Conservation (phyloP, 2,113 vertebrate genomes). For the Sphyrna mokarran region DNA sequence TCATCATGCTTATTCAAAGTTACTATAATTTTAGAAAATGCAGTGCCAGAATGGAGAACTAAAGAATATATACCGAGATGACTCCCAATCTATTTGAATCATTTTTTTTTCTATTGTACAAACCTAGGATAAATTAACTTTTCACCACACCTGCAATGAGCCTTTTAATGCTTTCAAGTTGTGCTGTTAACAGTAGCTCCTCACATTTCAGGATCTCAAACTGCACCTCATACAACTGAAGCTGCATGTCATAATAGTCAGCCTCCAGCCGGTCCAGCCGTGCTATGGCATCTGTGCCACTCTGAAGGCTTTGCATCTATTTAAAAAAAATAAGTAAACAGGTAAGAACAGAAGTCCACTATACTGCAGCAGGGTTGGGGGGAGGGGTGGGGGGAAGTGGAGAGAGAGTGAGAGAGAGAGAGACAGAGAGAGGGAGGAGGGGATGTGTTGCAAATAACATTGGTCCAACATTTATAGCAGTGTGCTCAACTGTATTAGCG, state of each 20-base stretch:
- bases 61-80: background rate
- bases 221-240: conserved; percentile 93
- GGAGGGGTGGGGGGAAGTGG: too few species aligned
- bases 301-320: conserved; percentile 88
- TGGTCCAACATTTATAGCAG: background rate
- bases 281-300: conserved; percentile 79
- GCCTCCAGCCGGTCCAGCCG: conserved; percentile 85
- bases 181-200: conserved; percentile 84
- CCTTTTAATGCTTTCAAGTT: conserved; percentile 87
- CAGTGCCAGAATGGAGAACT: background rate
- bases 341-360: background rate
- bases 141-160: conserved; percentile 75
- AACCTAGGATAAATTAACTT: background rate
- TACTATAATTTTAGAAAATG: background rate
- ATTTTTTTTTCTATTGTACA: background rate
- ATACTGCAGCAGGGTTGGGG: background rate
- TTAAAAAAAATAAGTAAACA: background rate
- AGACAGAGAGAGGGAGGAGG: too few species aligned
- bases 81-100: background rate
- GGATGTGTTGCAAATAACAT: background rate
- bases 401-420: too few species aligned
- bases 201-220: conserved; percentile 92
- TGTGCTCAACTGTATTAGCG: background rate
- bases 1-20: background rate
- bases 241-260: conserved; percentile 90